A percentile compares a stretch with the other conserved stretches of the same genome.
phyloP scores from a whole-genome alignment of 1,140 invertebrate species.

The Lepidurus couesii region DNA sequence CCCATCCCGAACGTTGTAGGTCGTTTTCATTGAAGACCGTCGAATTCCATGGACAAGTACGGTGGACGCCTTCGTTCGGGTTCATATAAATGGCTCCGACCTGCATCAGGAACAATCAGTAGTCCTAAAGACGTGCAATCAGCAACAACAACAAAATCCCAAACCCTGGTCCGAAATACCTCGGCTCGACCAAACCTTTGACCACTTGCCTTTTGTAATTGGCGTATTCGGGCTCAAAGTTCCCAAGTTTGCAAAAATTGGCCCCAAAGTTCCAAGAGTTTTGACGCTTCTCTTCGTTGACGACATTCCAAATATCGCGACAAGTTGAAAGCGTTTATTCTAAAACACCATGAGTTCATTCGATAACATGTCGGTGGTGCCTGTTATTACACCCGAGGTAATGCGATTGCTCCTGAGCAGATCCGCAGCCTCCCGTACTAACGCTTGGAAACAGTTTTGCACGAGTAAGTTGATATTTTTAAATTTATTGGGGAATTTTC shows the following conservation, averaged over 20 bases:
- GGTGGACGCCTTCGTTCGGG: constrained; percentile 20
- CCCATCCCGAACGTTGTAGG: constrained; percentile 6
- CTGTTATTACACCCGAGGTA: not conserved
- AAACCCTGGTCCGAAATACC: not conserved
- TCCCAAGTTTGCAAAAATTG: not conserved
- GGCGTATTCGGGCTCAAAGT: not conserved
- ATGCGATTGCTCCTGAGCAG: not conserved
- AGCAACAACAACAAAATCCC: not conserved
- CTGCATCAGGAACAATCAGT: constrained; percentile 14
- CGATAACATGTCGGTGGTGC: not conserved
- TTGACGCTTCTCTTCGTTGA: too few relatives aligned
- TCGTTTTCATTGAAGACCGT: constrained; percentile 22
- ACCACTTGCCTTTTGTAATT: not conserved
- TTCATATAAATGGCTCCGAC: constrained; percentile 22
- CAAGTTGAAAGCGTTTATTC: not conserved
- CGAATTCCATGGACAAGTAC: constrained; percentile 21
- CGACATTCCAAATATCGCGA: not conserved
- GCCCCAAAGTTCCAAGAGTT: too few relatives aligned
- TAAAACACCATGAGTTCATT: not conserved
- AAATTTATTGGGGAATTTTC: not conserved
- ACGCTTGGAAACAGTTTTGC: not conserved
- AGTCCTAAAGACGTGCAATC: constrained; percentile 13
- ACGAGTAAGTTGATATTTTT: not conserved
- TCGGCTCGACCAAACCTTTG: not conserved
- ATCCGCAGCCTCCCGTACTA: not conserved